Percentiles rank a stretch among this genome's conserved stretches.
Evolutionary conservation across 2,113 vertebrate species (phyloP).

Genomic region (Ammodramus savannarum): DNA sequence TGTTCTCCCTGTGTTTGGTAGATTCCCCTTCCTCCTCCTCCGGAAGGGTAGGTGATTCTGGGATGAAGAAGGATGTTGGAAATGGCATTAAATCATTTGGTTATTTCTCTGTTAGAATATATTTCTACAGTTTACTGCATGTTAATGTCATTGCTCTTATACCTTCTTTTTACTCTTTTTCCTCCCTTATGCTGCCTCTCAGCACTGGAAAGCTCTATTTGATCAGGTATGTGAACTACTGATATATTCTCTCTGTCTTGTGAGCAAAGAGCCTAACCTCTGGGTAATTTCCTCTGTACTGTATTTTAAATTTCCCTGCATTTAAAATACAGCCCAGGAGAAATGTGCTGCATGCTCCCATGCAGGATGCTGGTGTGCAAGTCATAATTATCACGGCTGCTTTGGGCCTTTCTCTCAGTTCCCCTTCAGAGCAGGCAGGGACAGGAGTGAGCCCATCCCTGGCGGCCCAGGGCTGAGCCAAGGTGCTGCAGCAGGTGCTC

Average conservation of each 20-base stretch:
- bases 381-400: not conserved
- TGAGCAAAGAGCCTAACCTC: not conserved
- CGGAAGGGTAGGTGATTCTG: slow-evolving; percentile 54
- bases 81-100: slow-evolving; percentile 33
- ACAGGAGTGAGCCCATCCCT: not conserved
- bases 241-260: slow-evolving; percentile 30
- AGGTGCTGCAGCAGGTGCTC: not conserved
- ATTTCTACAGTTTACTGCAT: slow-evolving; percentile 8
- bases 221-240: slow-evolving; percentile 81
- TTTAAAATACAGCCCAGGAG: not conserved
- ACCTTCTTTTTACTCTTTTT: slow-evolving; percentile 54
- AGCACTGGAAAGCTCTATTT: slow-evolving; percentile 89
- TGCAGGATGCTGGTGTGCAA: not conserved
- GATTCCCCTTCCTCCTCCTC: slow-evolving; percentile 49
- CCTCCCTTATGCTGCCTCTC: slow-evolving; percentile 59
- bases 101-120: slow-evolving; percentile 27
- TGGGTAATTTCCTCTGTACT: not conserved
- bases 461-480: not conserved
- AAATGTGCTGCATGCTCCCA: not conserved
- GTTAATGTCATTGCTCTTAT: slow-evolving; percentile 27
- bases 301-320: not conserved
- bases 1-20: slow-evolving; percentile 46
- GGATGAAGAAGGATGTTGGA: slow-evolving; percentile 45
- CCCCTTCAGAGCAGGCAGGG: not conserved
- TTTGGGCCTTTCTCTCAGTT: not conserved